phyloP scores from a whole-genome alignment of 2,797 vertebrate genomes.

The Argentina silus region DNA sequence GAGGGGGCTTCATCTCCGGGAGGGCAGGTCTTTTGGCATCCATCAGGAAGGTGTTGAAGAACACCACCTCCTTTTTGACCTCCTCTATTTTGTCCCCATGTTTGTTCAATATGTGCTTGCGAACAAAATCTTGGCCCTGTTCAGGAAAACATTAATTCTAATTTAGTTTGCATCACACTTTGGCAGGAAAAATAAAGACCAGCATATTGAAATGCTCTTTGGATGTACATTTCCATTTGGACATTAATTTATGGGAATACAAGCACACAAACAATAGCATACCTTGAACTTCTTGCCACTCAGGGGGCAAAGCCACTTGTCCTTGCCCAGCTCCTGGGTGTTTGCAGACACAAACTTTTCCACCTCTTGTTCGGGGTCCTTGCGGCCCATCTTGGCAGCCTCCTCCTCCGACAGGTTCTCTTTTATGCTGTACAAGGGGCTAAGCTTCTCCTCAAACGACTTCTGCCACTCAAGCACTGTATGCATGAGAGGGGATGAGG shows the following conservation, averaged over 20 bases:
- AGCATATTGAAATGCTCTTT: neutral
- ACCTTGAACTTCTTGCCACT: slow-evolving; percentile 97
- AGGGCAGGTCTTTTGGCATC: slow-evolving; percentile 90
- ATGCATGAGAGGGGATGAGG: neutral
- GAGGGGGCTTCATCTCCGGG: slow-evolving; percentile 88
- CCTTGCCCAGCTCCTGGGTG: slow-evolving; percentile 92
- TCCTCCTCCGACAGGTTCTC: slow-evolving; percentile 90
- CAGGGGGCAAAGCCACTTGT: slow-evolving; percentile 93
- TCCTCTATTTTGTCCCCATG: slow-evolving; percentile 93
- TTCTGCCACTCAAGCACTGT: slow-evolving; percentile 92
- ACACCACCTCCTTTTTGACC: slow-evolving; percentile 91
- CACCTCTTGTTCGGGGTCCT: slow-evolving; percentile 90
- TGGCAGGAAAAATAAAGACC: neutral
- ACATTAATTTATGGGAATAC: neutral
- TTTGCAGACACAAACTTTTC: slow-evolving; percentile 92
- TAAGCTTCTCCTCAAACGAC: slow-evolving; percentile 88
- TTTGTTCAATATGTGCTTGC: slow-evolving; percentile 94
- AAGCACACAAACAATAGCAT: neutral
- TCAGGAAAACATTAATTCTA: neutral
- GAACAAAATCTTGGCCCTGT: slow-evolving; percentile 93
- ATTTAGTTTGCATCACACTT: neutral
- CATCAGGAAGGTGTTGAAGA: slow-evolving; percentile 93
- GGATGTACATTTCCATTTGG: neutral
- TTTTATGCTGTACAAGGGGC: slow-evolving; percentile 83
- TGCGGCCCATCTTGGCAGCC: slow-evolving; percentile 89